Base-by-base conservation (phyloP, 2,888 invertebrate species). In the Acrobeloides nanus region DNA sequence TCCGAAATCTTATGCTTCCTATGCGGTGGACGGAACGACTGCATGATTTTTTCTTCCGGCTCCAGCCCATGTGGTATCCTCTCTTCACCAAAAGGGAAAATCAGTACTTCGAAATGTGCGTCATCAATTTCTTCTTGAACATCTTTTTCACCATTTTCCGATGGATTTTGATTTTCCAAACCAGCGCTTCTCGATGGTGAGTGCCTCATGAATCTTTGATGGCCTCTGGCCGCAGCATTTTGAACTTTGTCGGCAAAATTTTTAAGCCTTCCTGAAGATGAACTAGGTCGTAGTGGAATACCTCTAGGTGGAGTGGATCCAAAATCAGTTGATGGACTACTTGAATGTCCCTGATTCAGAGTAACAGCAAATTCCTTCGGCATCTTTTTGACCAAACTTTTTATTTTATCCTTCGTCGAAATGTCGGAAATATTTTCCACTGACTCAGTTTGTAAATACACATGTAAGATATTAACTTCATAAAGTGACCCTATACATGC, bases 51-150 rank as follows among this genome's bases (percentile, higher is more conserved):
- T 2, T 74, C 60, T 35, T 73, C 62, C 6, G 73, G 64, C 21
- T 74, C 64, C 15, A 76, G 67, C 12, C 75, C 75, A 4, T 75
- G 62, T 3, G 74, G 66, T 18, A 73, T 61, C 1, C 55, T 42
- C 18, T 62, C 53, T 17, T 59, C 55, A 17, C 29, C 39, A 3
- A 62, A 17, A 10, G 59, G 31, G 20, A 57, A 53, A n/a, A 61
- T 38, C 2, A 46, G 23, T 17, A 59, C 51, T 44, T 50, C 20
- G 20, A 15, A 17, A 18, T 3, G 7, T 17, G 35, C 35, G 35
- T 8, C 12, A n/a, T 7, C n/a, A 15, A 7, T 8, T 7, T 23
- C 34, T 7, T 24, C 8, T 39, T 24, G 6, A 35, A 33, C n/a
- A 7, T 33, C n/a, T n/a, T n/a, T n/a, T n/a, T n/a, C n/a, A n/a